Base-by-base conservation (phyloP, 2,797 vertebrate genomes). In the Bradypus variegatus region DNA sequence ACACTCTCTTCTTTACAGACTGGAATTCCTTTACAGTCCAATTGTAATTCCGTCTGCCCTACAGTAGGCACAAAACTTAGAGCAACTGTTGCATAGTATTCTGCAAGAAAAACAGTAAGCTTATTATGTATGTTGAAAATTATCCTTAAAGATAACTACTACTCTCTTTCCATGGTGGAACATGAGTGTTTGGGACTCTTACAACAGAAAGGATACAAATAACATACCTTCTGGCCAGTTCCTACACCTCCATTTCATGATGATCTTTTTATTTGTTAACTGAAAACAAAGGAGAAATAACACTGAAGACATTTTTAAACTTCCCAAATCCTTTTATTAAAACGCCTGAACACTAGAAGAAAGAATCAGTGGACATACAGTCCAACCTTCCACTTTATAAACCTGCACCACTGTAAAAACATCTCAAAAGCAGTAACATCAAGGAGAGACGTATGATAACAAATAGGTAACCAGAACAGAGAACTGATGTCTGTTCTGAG, bases 221-320 rank as follows among this genome's bases (percentile, higher is more conserved):
- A 33, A 95, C 96, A 93, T 96, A 97, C 97, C 97, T 0, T 97
- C 97, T 4, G 97, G 97, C 97, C 97, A 97, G 91, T 84, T 97
- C 86, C 93, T 94, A 27, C 95, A 96, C 77, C 97, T 89, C 97
- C 97, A 97, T 94, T 97, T 97, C 94, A 97, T 95, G 87, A 96
- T 70, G 12, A 97, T 94, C 91, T 96, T 97, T 94, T 96, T 96
- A 48, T 96, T 96, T 86, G 93, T 96, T 62, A 97, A 95, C 97
- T 97, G 93, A 23, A 91, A 93, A 89, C 64, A 95, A 83, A 92
- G 41, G 41, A 45, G 41, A 95, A 89, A 94, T 67, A 85, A 38
- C 81, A 85, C 72, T 89, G 67, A 90, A 93, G 86, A 90, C 64
- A 72, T 38, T 45, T 92, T 73, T 62, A 86, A 90, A 75, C 33